Evolutionary conservation across 2,888 invertebrate genomes (phyloP).

Genomic region (Nomada fucata): DNA sequence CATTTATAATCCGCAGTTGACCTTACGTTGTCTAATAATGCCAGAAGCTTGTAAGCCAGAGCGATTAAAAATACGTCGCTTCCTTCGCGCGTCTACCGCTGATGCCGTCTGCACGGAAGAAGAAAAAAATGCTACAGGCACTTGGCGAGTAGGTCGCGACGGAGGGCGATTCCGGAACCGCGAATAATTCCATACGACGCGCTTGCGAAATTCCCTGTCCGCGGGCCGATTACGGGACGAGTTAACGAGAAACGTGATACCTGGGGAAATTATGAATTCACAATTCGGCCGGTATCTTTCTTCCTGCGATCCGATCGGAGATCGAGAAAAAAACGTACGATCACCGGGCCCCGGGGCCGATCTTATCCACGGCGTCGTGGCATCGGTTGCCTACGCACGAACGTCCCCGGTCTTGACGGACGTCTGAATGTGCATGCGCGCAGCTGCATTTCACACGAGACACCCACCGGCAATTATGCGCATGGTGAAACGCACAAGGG

Average conservation of each 20-base stretch:
- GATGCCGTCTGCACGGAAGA: no score
- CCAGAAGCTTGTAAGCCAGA: no score
- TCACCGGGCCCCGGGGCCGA: constrained; percentile 62
- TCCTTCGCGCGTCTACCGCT: no score
- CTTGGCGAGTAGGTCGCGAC: no score
- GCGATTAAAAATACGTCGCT: no score
- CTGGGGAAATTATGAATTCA: constrained; percentile 54
- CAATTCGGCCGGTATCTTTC: constrained; percentile 56
- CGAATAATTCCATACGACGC: constrained; percentile 50
- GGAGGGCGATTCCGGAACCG: neutral
- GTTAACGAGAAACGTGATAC: constrained; percentile 57
- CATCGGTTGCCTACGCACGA: constrained; percentile 73
- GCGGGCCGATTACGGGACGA: constrained; percentile 35
- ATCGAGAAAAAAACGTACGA: constrained; percentile 32
- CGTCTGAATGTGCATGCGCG: constrained; percentile 76
- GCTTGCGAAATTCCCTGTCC: constrained; percentile 21
- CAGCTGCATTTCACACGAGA: constrained; percentile 71
- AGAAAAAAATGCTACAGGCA: no score
- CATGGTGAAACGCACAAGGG: constrained; percentile 67
- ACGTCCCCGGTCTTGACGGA: constrained; percentile 73
- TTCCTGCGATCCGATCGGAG: constrained; percentile 65
- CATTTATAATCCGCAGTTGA: no score
- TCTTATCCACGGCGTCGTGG: constrained; percentile 56
- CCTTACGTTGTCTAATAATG: no score
- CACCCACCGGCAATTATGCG: constrained; percentile 76